These are phyloP conservation scores for Oikopleura albicans DNA, from an alignment of 23 tunicate species.

Conservation along the genomic window DNA sequence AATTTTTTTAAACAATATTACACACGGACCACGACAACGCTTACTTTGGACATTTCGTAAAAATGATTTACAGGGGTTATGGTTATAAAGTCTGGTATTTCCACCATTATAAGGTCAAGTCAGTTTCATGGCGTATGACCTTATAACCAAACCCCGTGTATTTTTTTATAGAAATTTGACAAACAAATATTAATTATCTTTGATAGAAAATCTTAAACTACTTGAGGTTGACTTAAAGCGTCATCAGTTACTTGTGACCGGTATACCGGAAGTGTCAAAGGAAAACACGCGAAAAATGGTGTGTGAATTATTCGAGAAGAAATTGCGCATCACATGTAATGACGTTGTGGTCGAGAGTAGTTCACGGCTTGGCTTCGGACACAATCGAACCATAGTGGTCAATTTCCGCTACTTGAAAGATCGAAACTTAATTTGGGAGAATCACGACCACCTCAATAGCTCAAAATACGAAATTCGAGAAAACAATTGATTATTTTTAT, in stretches of 20 bases:
- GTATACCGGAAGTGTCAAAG: background rate
- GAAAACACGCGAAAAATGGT: background rate
- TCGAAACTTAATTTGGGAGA: background rate
- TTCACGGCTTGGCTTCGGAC: background rate
- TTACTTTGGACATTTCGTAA: no score
- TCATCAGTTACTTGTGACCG: background rate
- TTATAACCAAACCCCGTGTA: no score
- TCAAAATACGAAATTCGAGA: background rate
- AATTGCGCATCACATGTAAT: background rate
- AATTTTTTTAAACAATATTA: no score
- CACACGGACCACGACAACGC: no score
- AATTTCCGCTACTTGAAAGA: background rate
- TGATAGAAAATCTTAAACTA: no score
- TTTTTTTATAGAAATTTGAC: no score
- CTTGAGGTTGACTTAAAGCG: background rate
- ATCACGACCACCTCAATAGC: background rate
- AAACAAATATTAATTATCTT: no score
- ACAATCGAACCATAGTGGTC: background rate
- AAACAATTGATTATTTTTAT: no score
- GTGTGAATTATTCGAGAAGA: background rate
- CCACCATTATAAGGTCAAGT: no score
- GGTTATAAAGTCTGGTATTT: no score
- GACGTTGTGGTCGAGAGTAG: background rate
- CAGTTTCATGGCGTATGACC: no score
- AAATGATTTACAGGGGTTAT: no score